Conservation (phyloP, 2,888 invertebrate genomes). For the Sphinx pinastri region DNA sequence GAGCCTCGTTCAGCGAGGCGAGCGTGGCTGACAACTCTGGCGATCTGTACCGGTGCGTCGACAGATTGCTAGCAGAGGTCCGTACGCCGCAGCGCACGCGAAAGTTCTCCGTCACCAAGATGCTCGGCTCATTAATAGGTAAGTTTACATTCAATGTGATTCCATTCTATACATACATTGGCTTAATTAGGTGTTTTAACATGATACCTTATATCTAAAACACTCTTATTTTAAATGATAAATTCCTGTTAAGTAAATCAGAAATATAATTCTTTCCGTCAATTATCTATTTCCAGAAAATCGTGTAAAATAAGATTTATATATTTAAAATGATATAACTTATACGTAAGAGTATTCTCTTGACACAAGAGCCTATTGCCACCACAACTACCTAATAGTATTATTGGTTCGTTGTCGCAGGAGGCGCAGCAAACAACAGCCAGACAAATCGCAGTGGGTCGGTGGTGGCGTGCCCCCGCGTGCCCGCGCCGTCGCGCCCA, state of each 20-base stretch:
- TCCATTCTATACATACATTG: neutral
- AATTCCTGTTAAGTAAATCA: too few species aligned
- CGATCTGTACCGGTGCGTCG: conserved; percentile 89
- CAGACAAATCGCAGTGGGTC: conserved; percentile 73
- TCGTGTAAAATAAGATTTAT: too few species aligned
- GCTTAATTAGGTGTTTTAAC: neutral
- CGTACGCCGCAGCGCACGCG: conserved; percentile 86
- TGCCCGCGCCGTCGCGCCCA: conserved; percentile 76
- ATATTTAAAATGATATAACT: too few species aligned
- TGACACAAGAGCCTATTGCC: neutral
- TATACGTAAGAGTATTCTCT: neutral
- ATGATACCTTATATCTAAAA: neutral
- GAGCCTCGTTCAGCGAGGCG: conserved; percentile 91
- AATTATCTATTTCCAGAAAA: too few species aligned
- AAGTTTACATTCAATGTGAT: conserved; percentile 30
- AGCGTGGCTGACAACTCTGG: conserved; percentile 91
- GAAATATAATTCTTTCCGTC: too few species aligned
- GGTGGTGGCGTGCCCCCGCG: conserved; percentile 87
- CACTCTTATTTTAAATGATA: too few species aligned
- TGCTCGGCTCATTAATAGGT: conserved; percentile 90
- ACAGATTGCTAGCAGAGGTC: conserved; percentile 87
- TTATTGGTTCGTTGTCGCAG: conserved; percentile 45
- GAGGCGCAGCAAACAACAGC: conserved; percentile 66
- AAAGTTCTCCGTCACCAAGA: conserved; percentile 91
- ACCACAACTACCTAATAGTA: neutral